Evolutionary conservation across 2,113 vertebrate species (phyloP), one percentile per base, ranked within the genome.

Genomic region (Macroglossus sobrinus): DNA sequence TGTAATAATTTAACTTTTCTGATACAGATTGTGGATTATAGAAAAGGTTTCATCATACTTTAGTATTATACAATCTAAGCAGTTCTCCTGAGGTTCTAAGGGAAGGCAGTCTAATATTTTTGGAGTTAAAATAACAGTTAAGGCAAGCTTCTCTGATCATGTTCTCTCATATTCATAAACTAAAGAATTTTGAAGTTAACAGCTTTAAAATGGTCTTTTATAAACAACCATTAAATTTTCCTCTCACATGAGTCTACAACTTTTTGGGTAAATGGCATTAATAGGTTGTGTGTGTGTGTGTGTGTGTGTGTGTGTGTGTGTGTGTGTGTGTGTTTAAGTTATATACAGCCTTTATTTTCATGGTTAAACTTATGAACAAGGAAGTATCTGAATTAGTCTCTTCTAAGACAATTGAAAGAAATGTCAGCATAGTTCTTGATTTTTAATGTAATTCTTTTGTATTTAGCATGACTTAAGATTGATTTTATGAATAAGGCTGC

Each of bases 401-500:
- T n/a, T 95, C 69, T 84, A 64, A 59, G 93, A 91, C 6, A 43
- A 35, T 82, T 30, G 63, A 86, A 89, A 86, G 86, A 94, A 96
- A 96, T 78, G 91, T 93, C 89, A 74, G 33, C 35, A 14, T 90
- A 55, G 21, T 96, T 96, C 92, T 94, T 59, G 71, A 71, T 72
- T 35, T 10, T 71, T 76, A 93, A 57, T 84, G 86, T 64, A 71
- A 94, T 94, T 90, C 76, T 95, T 89, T 95, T 68, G 35, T 94
- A 50, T 95, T 96, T 97, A 82, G 76, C 76, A 53, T 59, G 94
- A 94, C 43, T 93, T 40, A 43, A 86, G 84, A 92, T 96, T 97
- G 97, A 97, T 97, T 97, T 98, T 93, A 87, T 47, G 79, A 98
- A 96, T 24, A 97, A 84, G 91, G 28, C 19, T 79, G 3, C 57